phyloP scores from a whole-genome alignment of 1,140 invertebrate genomes.

The Macrotrachela quadricornifera region DNA sequence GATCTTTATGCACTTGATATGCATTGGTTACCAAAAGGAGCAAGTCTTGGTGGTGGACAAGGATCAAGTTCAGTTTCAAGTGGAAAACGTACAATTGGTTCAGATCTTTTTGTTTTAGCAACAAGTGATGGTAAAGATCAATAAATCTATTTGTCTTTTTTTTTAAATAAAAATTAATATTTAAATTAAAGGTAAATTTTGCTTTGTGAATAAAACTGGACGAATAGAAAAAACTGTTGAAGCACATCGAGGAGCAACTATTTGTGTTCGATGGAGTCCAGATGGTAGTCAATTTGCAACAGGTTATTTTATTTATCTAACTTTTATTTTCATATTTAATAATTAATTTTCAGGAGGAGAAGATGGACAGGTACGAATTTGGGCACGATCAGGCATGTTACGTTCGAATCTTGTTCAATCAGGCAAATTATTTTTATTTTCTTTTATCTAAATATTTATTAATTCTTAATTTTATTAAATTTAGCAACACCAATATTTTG shows the following conservation, averaged over 20 bases:
- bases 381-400: constrained; percentile 83
- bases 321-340: too few relatives aligned
- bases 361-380: constrained; percentile 84
- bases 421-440: constrained; percentile 25
- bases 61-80: neutral
- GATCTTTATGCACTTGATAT: constrained; percentile 68
- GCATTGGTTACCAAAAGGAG: constrained; percentile 46
- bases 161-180: too few relatives aligned
- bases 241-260: constrained; percentile 67
- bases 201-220: constrained; percentile 64
- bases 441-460: neutral
- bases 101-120: constrained; percentile 60
- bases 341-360: constrained; percentile 85
- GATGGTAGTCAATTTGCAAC: constrained; percentile 74
- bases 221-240: constrained; percentile 72
- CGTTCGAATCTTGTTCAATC: constrained; percentile 62
- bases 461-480: neutral
- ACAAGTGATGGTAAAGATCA: constrained; percentile 69
- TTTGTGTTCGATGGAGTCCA: constrained; percentile 56
- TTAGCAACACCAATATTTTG: constrained; percentile 24
- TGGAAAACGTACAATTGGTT: constrained; percentile 31
- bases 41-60: too few relatives aligned
- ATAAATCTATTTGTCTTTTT: too few relatives aligned
- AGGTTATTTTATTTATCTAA: too few relatives aligned
- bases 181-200: constrained; percentile 43